Evolutionary conservation across 2,888 invertebrate genomes (phyloP).

Genomic region (Aelia acuminata): DNA sequence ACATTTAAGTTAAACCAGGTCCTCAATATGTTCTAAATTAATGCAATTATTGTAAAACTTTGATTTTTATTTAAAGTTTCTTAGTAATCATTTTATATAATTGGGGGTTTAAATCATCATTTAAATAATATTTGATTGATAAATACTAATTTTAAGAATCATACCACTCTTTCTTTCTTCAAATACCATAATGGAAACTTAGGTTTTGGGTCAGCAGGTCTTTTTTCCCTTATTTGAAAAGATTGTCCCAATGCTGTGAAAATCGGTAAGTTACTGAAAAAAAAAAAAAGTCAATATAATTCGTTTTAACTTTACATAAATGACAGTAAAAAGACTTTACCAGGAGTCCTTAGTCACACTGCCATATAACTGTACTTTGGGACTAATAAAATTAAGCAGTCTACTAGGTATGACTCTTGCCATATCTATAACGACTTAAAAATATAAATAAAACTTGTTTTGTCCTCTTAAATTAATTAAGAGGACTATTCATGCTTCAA

Average conservation of each 20-base stretch:
- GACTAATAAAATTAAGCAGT: constrained; percentile 33
- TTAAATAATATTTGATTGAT: not conserved
- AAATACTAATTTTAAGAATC: not conserved
- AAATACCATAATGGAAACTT: constrained; percentile 83
- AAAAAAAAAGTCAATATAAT: not conserved
- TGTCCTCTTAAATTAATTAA: not conserved
- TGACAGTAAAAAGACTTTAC: not conserved
- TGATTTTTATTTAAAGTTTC: too few species aligned
- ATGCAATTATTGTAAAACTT: too few species aligned
- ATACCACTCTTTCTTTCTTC: constrained; percentile 78
- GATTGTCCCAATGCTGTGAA: constrained; percentile 20
- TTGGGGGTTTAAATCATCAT: too few species aligned
- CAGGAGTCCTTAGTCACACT: not conserved
- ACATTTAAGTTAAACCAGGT: too few species aligned
- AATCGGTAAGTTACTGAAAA: not conserved
- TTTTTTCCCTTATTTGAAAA: constrained; percentile 10
- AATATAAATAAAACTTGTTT: not conserved
- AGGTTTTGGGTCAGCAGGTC: constrained; percentile 71
- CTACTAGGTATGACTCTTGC: not conserved
- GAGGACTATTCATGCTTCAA: not conserved
- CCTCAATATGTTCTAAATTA: too few species aligned
- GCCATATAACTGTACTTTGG: not conserved
- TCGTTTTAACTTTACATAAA: not conserved
- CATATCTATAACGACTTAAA: not conserved
- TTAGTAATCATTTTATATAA: too few species aligned